Base-by-base conservation (phyloP, 2,888 invertebrate genomes). In the Drosophila neoperkinsi region DNA sequence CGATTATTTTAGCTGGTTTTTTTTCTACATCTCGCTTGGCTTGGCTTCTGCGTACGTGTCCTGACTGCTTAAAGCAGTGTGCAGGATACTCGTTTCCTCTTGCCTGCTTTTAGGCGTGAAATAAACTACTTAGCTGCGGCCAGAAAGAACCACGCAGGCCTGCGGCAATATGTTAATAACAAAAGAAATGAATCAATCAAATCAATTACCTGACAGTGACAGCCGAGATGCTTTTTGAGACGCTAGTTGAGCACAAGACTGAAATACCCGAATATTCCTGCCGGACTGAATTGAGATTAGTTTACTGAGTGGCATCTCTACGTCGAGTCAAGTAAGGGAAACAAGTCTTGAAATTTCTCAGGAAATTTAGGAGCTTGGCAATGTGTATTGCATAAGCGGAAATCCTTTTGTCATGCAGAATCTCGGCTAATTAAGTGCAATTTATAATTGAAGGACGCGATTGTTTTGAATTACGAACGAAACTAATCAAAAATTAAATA, bases 141-240 rank as follows among this genome's bases (percentile, higher is more conserved):
- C 49, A 41, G 31, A 50, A 50, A 65, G 30, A 18, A 43, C 62
- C 51, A 28, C 30, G 60, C 38, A 21, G 46, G 79, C 63, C 53
- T 34, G 38, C 31, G 59, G 70, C 74, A 77, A 81, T 82, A 79
- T 82, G 82, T 82, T 82, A 79, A 81, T 81, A 74, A 76, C 66
- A 72, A 82, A 64, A 66, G 77, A 82, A 79, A 79, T 81, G 79
- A 34, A 34, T 34, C 34, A 34, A 34, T 34, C 34, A 34, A 34
- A 81, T 82, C 81, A 82, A 81, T 81, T 81, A 82, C 82, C 74
- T 77, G 77, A 49, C 57, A 68, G 67, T 72, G 79, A 76, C 61
- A 82, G 71, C 46, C 62, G 30, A 57, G 51, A 72, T 65, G 43
- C 65, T 73, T 62, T 62, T 21, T 51, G 64, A 34, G 34, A 34